These are phyloP conservation scores for Temnothorax rugatulus DNA, from an alignment of 2,888 invertebrate genomes.

Conservation along the genomic window DNA sequence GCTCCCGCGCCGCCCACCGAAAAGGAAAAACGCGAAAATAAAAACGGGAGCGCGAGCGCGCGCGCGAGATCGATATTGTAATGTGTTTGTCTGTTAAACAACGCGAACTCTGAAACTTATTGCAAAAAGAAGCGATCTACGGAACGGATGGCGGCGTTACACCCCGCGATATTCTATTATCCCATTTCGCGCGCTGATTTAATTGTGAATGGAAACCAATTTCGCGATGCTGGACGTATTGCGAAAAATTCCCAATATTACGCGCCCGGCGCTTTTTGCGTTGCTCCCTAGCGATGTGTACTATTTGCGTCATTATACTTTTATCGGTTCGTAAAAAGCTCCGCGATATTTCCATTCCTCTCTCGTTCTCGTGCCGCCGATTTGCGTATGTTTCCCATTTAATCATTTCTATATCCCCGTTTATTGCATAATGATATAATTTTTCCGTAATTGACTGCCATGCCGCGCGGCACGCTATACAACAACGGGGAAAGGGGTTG, in stretches of 20 bases:
- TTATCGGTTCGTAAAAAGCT: constrained; percentile 28
- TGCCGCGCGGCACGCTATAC: neutral
- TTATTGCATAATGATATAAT: constrained; percentile 34
- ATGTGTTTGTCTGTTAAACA: constrained; percentile 50
- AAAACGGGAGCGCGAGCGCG: neutral
- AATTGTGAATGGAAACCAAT: constrained; percentile 52
- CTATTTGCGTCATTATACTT: constrained; percentile 47
- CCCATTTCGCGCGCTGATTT: constrained; percentile 44
- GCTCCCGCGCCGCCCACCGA: neutral
- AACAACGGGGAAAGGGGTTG: neutral
- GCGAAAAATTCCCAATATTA: constrained; percentile 42
- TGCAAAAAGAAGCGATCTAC: constrained; percentile 28
- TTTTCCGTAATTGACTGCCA: constrained; percentile 14
- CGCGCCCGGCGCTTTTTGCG: neutral
- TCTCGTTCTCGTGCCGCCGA: neutral
- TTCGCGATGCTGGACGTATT: constrained; percentile 20
- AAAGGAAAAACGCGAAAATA: constrained; percentile 32
- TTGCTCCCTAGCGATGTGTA: neutral
- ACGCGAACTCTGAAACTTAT: constrained; percentile 33
- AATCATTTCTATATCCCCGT: constrained; percentile 15
- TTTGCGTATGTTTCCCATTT: constrained; percentile 13
- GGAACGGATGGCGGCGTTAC: constrained; percentile 17
- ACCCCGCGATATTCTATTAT: constrained; percentile 36
- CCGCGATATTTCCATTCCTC: neutral
- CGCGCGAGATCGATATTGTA: constrained; percentile 24